phyloP scores from a whole-genome alignment of 2,797 vertebrate genomes.

The Brotula barbata region DNA sequence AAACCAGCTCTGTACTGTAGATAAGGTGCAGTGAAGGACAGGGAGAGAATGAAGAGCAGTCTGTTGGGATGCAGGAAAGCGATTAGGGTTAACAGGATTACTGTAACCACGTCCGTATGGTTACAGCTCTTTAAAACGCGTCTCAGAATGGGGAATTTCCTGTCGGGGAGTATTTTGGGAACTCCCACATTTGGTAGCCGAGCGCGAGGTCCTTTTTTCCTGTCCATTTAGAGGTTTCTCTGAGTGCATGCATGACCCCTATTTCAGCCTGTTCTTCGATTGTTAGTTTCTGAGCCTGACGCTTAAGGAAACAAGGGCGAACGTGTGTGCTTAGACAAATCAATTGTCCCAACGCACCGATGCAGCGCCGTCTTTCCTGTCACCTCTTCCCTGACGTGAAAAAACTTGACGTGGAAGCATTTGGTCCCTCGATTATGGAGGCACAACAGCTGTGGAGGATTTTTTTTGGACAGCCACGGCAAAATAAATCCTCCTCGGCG shows the following conservation, averaged over 20 bases:
- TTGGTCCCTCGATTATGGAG: too few species aligned
- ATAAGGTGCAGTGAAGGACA: slow-evolving; percentile 52
- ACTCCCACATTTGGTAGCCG: slow-evolving; percentile 74
- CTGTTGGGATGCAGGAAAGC: slow-evolving; percentile 71
- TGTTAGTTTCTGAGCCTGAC: too few species aligned
- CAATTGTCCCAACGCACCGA: too few species aligned
- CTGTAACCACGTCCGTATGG: slow-evolving; percentile 70
- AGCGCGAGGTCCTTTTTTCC: slow-evolving; percentile 50
- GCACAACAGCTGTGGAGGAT: too few species aligned
- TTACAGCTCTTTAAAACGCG: slow-evolving; percentile 69
- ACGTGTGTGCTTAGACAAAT: too few species aligned
- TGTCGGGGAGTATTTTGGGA: slow-evolving; percentile 79
- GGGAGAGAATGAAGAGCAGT: slow-evolving; percentile 50
- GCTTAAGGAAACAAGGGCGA: too few species aligned
- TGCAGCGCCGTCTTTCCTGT: too few species aligned
- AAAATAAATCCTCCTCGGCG: too few species aligned
- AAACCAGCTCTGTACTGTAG: slow-evolving; percentile 37
- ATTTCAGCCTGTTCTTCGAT: slow-evolving; percentile 12
- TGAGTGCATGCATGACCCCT: too few species aligned
- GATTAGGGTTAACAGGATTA: slow-evolving; percentile 82
- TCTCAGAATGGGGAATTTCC: slow-evolving; percentile 83
- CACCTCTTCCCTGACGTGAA: too few species aligned
- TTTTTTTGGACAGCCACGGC: too few species aligned
- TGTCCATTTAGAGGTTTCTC: slow-evolving; percentile 35
- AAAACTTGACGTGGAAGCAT: too few species aligned